These are phyloP conservation scores for Myopa testacea DNA, from an alignment of 2,888 invertebrate genomes.

Conservation along the genomic window DNA sequence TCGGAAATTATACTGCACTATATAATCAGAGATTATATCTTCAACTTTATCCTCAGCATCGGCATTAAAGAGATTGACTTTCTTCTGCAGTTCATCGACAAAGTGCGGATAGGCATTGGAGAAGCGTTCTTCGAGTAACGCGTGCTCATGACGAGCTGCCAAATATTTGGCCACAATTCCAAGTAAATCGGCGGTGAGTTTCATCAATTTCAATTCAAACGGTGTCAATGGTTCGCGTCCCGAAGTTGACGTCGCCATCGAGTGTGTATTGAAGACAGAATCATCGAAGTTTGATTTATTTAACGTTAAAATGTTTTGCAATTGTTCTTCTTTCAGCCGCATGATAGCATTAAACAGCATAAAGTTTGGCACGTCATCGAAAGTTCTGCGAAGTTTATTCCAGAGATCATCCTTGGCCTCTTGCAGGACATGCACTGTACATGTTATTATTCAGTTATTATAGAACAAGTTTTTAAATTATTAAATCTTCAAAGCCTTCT, in stretches of 20 bases:
- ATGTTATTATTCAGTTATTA: neutral
- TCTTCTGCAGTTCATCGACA: constrained; percentile 58
- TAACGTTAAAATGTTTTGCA: constrained; percentile 59
- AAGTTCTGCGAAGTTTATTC: constrained; percentile 59
- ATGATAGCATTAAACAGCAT: constrained; percentile 61
- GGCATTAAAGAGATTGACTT: constrained; percentile 58
- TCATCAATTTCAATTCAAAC: constrained; percentile 60
- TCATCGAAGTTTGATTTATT: constrained; percentile 50
- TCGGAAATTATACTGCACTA: constrained; percentile 61
- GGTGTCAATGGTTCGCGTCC: constrained; percentile 51
- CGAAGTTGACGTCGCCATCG: neutral
- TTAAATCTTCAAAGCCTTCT: constrained; percentile 35
- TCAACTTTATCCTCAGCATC: constrained; percentile 55
- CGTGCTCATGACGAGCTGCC: constrained; percentile 54
- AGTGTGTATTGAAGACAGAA: neutral
- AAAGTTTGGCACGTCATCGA: constrained; percentile 61
- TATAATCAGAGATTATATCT: constrained; percentile 61
- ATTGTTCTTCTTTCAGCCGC: constrained; percentile 61
- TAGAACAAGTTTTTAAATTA: neutral
- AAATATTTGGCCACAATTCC: constrained; percentile 58
- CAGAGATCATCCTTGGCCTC: constrained; percentile 60
- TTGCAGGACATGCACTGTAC: constrained; percentile 50
- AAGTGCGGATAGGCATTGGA: constrained; percentile 55
- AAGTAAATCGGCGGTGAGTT: constrained; percentile 59
- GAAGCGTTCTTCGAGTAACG: constrained; percentile 56